Evolutionary conservation across 1,140 invertebrate genomes (phyloP).

Genomic region (Anastrepha ludens): DNA sequence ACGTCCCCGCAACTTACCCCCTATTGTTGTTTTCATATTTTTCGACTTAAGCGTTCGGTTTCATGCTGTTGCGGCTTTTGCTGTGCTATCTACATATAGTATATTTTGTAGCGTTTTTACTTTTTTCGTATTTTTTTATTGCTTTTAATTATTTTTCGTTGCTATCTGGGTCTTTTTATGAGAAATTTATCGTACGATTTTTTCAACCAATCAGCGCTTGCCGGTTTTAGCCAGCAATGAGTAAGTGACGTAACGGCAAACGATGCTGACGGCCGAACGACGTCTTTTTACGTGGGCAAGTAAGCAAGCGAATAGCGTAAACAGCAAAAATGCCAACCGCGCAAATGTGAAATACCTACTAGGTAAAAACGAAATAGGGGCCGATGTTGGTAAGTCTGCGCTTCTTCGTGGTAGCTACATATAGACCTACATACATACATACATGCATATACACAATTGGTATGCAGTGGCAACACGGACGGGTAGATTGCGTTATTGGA

Average conservation of each 20-base stretch:
- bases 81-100: background rate
- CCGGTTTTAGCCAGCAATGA: slow-evolving; percentile 66
- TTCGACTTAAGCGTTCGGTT: background rate
- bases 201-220: slow-evolving; percentile 71
- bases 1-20: background rate
- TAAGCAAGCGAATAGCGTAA: slow-evolving; percentile 12
- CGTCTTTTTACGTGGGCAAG: slow-evolving; percentile 1
- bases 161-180: slow-evolving; percentile 57
- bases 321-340: background rate
- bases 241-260: slow-evolving; percentile 65
- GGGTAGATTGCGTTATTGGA: slow-evolving; percentile 8
- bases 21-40: background rate
- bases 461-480: slow-evolving; percentile 12
- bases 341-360: slow-evolving; percentile 23
- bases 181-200: slow-evolving; percentile 74
- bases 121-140: background rate
- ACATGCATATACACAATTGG: background rate
- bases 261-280: background rate
- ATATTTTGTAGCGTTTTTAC: background rate
- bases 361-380: slow-evolving; percentile 36
- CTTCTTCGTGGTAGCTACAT: no score
- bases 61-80: background rate
- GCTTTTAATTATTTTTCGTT: slow-evolving; percentile 46
- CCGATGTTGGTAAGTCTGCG: background rate
- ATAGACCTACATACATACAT: background rate